Percentiles rank a stretch among this genome's conserved stretches.
Evolutionary conservation across 2,888 invertebrate species (phyloP).

Genomic region (Caenorhabditis sp.): DNA sequence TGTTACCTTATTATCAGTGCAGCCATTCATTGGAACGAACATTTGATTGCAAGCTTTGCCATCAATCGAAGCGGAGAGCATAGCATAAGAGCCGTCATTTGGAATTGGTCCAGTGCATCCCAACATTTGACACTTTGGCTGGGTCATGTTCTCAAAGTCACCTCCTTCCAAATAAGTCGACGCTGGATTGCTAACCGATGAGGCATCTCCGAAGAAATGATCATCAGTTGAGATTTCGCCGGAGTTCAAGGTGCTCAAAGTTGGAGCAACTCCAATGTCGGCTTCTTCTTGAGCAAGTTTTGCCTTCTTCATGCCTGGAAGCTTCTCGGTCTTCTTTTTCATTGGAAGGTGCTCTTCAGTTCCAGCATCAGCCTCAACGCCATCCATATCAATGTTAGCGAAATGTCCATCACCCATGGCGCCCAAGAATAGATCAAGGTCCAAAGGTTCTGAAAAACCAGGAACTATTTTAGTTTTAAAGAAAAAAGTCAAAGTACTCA

Average conservation of each 20-base stretch:
- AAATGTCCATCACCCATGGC: conserved; percentile 41
- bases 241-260: background rate
- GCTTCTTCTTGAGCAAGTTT: conserved; percentile 6
- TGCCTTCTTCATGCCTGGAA: conserved; percentile 36
- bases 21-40: conserved; percentile 64
- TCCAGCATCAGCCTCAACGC: conserved; percentile 25
- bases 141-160: conserved; percentile 57
- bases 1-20: conserved; percentile 56
- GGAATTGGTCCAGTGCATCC: conserved; percentile 66
- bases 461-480: too few relatives aligned
- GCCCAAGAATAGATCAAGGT: conserved; percentile 18
- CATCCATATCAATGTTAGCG: conserved; percentile 35
- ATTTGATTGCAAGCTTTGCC: conserved; percentile 59
- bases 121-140: conserved; percentile 61
- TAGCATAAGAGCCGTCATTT: conserved; percentile 59
- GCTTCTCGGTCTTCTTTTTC: conserved; percentile 41
- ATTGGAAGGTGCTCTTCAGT: background rate
- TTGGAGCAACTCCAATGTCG: background rate
- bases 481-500: background rate
- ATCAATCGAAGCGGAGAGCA: conserved; percentile 26
- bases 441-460: background rate
- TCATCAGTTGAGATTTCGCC: conserved; percentile 12
- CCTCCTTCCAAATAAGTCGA: conserved; percentile 61
- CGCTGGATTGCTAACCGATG: conserved; percentile 62
- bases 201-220: conserved; percentile 32